Evolutionary conservation across 2,888 invertebrate species (phyloP).

Genomic region (Drosophila kanekoi): DNA sequence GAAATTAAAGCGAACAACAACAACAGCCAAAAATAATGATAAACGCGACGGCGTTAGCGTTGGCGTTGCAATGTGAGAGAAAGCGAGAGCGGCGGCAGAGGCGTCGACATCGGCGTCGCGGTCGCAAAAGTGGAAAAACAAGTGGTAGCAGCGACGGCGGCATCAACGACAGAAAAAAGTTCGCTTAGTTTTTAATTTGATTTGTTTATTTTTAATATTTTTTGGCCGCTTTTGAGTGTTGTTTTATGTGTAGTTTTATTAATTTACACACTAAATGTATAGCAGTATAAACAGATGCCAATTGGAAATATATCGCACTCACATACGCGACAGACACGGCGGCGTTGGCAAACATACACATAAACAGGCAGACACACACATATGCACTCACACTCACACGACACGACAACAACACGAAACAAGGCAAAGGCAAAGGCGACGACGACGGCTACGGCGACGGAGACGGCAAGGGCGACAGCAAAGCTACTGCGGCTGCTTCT

Average conservation of each 20-base stretch:
- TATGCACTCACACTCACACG: constrained; percentile 17
- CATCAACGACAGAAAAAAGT: constrained; percentile 32
- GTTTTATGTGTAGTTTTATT: constrained; percentile 33
- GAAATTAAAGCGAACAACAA: constrained; percentile 27
- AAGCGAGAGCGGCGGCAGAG: constrained; percentile 55
- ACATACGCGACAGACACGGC: constrained; percentile 56
- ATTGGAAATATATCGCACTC: constrained; percentile 52
- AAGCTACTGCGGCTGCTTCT: constrained; percentile 46
- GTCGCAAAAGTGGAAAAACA: constrained; percentile 67
- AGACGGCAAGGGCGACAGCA: constrained; percentile 23
- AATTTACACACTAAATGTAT: constrained; percentile 26
- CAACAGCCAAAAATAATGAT: constrained; percentile 45
- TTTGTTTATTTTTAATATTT: constrained; percentile 13
- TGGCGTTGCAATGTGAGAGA: constrained; percentile 58
- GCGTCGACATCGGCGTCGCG: constrained; percentile 34
- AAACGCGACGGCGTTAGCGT: constrained; percentile 44
- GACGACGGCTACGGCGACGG: background rate
- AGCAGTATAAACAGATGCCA: constrained; percentile 57
- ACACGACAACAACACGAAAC: constrained; percentile 60
- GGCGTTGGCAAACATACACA: constrained; percentile 58
- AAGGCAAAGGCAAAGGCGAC: constrained; percentile 49
- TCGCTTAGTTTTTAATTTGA: constrained; percentile 34
- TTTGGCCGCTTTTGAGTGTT: constrained; percentile 19
- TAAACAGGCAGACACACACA: constrained; percentile 14
- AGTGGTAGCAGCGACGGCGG: constrained; percentile 48